Conservation (phyloP, 2,797 vertebrate genomes). For the Picus viridis region DNA sequence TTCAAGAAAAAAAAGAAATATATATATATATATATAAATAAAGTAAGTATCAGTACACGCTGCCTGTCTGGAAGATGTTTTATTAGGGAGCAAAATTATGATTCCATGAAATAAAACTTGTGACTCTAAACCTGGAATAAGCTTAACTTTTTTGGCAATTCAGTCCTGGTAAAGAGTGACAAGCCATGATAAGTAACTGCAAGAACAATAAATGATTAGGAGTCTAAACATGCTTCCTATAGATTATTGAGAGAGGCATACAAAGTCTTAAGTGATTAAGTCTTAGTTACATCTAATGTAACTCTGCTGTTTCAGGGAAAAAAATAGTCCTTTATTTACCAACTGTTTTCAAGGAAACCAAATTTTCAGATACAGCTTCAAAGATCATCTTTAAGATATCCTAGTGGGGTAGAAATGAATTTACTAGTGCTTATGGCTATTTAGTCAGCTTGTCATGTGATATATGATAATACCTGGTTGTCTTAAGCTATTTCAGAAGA, state of each 20-base stretch:
- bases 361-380: not conserved
- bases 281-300: not conserved
- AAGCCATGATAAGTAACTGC: not conserved
- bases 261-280: not conserved
- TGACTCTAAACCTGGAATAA: not conserved
- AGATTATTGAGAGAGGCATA: not conserved
- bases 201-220: not conserved
- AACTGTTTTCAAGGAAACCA: not conserved
- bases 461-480: not conserved
- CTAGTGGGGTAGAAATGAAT: not conserved
- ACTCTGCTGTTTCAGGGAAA: not conserved
- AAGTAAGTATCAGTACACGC: not conserved
- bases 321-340: fast-evolving
- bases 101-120: not conserved
- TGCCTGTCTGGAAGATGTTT: not conserved
- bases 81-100: not conserved
- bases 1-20: not conserved
- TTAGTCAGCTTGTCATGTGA: not conserved
- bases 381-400: not conserved
- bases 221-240: not conserved
- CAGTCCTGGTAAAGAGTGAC: not conserved
- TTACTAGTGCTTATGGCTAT: not conserved
- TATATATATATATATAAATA: no score
- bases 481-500: not conserved
- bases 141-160: not conserved